Base-by-base conservation (phyloP, 2,797 vertebrate genomes). In the Hippopotamyrus pictus region DNA sequence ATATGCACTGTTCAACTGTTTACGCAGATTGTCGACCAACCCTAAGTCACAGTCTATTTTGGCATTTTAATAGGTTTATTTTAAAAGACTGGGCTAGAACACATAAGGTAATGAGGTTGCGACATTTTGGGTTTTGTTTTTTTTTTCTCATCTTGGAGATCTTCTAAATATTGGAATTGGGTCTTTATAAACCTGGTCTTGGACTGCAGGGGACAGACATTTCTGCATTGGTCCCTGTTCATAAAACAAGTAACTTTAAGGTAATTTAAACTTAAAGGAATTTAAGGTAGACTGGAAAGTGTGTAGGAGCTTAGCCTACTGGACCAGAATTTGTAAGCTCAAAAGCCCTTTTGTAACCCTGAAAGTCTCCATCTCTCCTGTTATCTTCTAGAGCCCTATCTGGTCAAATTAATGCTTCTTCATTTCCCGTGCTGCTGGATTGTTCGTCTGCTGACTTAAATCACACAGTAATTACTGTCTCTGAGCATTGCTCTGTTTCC, bases 401-500 rank as follows among this genome's bases (percentile, higher is more conserved):
- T 33, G 50, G 85, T 87, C 37, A 11, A 87, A n/a, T 44, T 48
- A 87, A 62, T 44, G 90, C 88, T 83, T 76, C 88, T 88, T 87
- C 90, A 87, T 83, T 89, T 88, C 44, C 69, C 91, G 86, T 91
- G 86, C 88, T n/a, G 85, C 5, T 88, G 59, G 8, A 53, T 46
- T 6, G 69, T 48, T 65, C 19, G 17, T 57, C 22, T 59, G 17
- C 46, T 41, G 25, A 14, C 6, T 62, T 89, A 33, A 65, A 51
- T 46, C 59, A 51, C 54, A 29, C 62, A 51, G 19, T 51, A 25
- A n/a, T 84, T 48, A 14, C 29, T 33, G 90, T 92, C 90, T 89
- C 84, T 92, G 44, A 50, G 44, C n/a, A 84, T 22, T 90, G 94
- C 86, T 29, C 90, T 41, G 90, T 92, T 92, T 92, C 92, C 46